Percentiles rank a stretch among this genome's conserved stretches.
These are phyloP conservation scores for Hemithea aestivaria DNA, from an alignment of 2,888 invertebrate species.

Conservation along the genomic window DNA sequence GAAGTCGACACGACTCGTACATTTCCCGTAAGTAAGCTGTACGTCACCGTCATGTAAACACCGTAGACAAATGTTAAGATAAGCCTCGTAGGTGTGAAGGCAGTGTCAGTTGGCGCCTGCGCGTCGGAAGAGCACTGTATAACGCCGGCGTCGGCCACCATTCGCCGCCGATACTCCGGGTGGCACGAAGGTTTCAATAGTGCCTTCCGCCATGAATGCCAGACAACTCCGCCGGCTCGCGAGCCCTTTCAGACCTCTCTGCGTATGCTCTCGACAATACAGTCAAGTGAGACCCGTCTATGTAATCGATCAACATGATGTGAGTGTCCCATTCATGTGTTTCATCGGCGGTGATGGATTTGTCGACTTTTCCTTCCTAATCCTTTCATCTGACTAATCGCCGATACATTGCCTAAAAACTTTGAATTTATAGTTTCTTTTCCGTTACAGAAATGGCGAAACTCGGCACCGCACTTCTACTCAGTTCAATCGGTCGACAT, in stretches of 20 bases:
- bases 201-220: constrained; percentile 49
- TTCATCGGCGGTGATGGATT: constrained; percentile 14
- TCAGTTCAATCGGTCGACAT: constrained; percentile 66
- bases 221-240: constrained; percentile 62
- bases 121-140: constrained; percentile 44
- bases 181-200: constrained; percentile 11
- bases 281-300: constrained; percentile 74
- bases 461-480: constrained; percentile 70
- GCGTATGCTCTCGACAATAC: constrained; percentile 53
- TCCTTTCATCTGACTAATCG: background rate
- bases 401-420: too few relatives aligned
- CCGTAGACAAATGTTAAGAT: constrained; percentile 51
- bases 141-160: constrained; percentile 41
- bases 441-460: constrained; percentile 72
- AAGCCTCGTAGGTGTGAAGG: constrained; percentile 44
- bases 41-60: constrained; percentile 58
- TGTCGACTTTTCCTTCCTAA: background rate
- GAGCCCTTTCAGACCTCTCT: constrained; percentile 42
- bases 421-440: constrained; percentile 5
- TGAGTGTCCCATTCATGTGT: constrained; percentile 56
- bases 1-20: too few relatives aligned
- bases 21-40: constrained; percentile 39
- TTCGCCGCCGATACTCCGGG: constrained; percentile 26
- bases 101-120: constrained; percentile 65
- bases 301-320: constrained; percentile 59